A percentile compares a stretch with the other conserved stretches of the same genome.
These are phyloP conservation scores for Luperina nickerlii DNA, from an alignment of 2,888 invertebrate species.

Conservation along the genomic window DNA sequence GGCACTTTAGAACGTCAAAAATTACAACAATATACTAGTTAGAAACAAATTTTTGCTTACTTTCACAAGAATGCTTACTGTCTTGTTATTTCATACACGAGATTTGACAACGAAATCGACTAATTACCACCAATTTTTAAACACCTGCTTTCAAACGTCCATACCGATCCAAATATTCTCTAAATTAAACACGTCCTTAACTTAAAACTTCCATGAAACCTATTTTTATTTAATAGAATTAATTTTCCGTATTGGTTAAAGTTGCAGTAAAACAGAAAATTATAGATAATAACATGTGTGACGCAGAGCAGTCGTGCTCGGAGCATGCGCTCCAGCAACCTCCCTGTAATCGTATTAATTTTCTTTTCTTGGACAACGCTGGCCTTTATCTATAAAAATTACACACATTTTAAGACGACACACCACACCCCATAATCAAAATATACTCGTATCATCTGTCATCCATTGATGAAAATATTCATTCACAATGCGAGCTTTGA, in stretches of 20 bases:
- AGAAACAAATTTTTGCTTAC: neutral
- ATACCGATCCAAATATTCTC: neutral
- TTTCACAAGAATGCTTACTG: neutral
- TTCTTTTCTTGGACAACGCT: conserved; percentile 66
- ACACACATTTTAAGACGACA: conserved; percentile 21
- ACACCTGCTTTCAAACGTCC: neutral
- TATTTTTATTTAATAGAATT: neutral
- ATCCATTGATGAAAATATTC: conserved; percentile 52
- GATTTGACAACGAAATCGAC: neutral
- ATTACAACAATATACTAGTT: neutral
- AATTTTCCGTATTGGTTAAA: conserved; percentile 24
- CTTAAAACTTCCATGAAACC: neutral
- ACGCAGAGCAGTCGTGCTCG: conserved; percentile 74
- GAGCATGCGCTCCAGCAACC: conserved; percentile 74
- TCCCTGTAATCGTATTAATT: conserved; percentile 77
- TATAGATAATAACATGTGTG: conserved; percentile 73
- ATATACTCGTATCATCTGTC: conserved; percentile 41
- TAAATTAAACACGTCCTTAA: neutral
- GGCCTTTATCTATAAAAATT: conserved; percentile 37
- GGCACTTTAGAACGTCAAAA: too few relatives aligned
- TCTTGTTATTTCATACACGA: neutral
- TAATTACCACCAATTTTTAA: neutral
- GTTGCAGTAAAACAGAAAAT: conserved; percentile 60
- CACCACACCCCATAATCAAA: conserved; percentile 32
- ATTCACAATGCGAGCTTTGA: conserved; percentile 37